Evolutionary conservation across 1,140 invertebrate species (phyloP), one percentile per base, ranked within the genome.

Genomic region (Hyles euphorbiae): DNA sequence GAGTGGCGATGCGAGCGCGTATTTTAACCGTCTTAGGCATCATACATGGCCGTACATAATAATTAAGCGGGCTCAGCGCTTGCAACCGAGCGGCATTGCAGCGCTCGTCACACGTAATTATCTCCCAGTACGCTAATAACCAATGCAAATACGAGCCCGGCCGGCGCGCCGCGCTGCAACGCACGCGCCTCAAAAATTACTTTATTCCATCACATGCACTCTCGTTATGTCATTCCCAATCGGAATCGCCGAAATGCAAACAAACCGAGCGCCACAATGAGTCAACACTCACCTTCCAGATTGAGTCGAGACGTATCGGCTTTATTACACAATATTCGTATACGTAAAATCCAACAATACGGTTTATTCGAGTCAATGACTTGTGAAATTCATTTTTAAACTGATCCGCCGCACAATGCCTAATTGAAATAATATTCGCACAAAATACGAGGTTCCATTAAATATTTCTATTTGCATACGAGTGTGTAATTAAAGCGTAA

Each of bases 401-500:
- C 22, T 22, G 8, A 40, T 3, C 36, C 36, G 5, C 4, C 8
- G 8, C 36, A 40, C 36, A 40, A 40, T 72, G 65, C 63, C 63
- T 70, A 63, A 72, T 77, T 73, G 75, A 77, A 77, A 70, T 56
- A 70, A 72, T 22, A 69, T 56, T 63, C 68, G 63, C 61, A 51
- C 68, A 60, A 75, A 67, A 75, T 67, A 81, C 83, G 75, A 74
- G 67, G 74, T 77, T 75, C 77, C 78, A 86, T 87, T 82, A 80
- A 80, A 76, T 76, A 72, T 81, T 76, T 78, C 72, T 83, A 88
- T 88, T 88, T 84, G 79, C 85, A 85, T 87, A 83, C 81, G 72
- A 74, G 74, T 68, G 73, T 87, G 72, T 78, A 88, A 88, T 88
- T 88, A 88, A 81, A 78, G 72, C 68, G 70, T 88, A 88, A 88